A percentile compares a stretch with the other conserved stretches of the same genome.
phyloP scores from a whole-genome alignment of 2,113 vertebrate genomes.

The Rhineura floridana region DNA sequence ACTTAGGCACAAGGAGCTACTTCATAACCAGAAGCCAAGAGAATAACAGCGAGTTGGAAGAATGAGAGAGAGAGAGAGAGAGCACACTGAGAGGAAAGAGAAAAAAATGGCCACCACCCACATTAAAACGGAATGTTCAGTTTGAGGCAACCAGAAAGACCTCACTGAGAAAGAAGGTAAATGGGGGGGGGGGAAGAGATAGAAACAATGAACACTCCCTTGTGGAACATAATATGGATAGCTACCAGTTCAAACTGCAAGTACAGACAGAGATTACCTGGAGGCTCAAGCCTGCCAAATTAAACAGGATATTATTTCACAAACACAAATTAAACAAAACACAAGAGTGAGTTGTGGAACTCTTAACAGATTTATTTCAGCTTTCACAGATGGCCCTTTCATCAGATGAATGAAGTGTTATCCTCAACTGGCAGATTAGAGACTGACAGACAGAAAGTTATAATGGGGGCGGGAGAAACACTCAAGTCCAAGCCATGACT shows the following conservation, averaged over 20 bases:
- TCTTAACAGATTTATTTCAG: background rate
- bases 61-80: conserved; percentile 41
- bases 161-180: conserved; percentile 32
- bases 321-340: background rate
- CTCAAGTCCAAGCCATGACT: background rate
- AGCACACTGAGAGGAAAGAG: conserved; percentile 43
- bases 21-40: conserved; percentile 42
- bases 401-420: background rate
- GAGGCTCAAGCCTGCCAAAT: background rate
- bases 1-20: conserved; percentile 28
- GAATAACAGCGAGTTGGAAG: conserved; percentile 55
- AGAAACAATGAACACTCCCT: too few relatives aligned
- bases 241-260: background rate
- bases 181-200: too few relatives aligned
- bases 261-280: background rate
- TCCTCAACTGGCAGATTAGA: background rate
- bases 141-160: conserved; percentile 56
- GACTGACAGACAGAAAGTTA: background rate
- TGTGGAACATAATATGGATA: conserved; percentile 25
- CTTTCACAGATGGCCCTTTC: background rate
- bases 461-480: background rate
- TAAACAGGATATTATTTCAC: background rate
- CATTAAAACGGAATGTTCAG: conserved; percentile 46
- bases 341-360: background rate
- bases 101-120: conserved; percentile 47